Percentiles rank a stretch among this genome's conserved stretches.
Conservation (phyloP, 2,113 vertebrate genomes). For the Dasyornis broadbenti region DNA sequence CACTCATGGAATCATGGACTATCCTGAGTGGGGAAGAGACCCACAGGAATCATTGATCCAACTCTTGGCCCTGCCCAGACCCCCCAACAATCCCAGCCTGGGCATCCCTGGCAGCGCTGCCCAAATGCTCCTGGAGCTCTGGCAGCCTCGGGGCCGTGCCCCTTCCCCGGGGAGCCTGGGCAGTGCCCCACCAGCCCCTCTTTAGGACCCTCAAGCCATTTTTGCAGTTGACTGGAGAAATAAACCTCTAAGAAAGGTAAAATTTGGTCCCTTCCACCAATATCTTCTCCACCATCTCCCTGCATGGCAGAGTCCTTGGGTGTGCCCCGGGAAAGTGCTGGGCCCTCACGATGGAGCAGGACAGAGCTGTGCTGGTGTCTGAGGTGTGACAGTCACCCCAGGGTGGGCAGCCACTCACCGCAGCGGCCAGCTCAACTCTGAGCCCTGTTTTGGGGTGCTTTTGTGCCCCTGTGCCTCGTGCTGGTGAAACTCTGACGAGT, state of each 20-base stretch:
- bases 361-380: not conserved
- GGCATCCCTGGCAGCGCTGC: accelerated
- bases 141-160: accelerated
- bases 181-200: not conserved
- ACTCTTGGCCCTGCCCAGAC: not conserved
- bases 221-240: not conserved
- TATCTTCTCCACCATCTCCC: not conserved
- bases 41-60: not conserved
- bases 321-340: not conserved
- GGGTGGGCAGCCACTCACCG: not conserved
- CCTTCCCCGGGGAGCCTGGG: not conserved
- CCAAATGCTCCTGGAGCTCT: not conserved
- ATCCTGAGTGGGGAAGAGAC: not conserved
- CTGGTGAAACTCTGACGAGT: not conserved
- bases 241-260: not conserved
- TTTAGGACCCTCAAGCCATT: not conserved
- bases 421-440: not conserved
- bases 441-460: not conserved
- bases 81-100: not conserved
- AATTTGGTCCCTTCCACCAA: not conserved
- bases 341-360: not conserved
- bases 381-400: not conserved
- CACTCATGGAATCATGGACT: not conserved
- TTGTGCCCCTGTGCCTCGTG: accelerated
- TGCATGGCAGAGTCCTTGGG: not conserved